These are phyloP conservation scores for Megalonaias nervosa DNA, from an alignment of 1,140 invertebrate genomes.

Conservation along the genomic window DNA sequence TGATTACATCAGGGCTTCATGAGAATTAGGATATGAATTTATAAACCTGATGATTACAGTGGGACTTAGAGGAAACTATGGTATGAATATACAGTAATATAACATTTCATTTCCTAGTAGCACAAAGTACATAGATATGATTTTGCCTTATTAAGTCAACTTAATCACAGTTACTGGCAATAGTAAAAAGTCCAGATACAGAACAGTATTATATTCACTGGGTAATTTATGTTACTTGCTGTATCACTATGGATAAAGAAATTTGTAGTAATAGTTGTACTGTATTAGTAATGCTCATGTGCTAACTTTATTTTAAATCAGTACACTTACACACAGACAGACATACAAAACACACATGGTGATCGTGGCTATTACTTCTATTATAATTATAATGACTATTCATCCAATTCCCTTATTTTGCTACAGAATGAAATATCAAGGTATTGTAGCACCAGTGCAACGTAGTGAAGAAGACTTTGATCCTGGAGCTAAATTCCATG, in stretches of 20 bases:
- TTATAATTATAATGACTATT: background rate
- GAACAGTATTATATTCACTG: too few species aligned
- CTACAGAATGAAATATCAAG: constrained; percentile 63
- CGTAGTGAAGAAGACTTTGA: constrained; percentile 65
- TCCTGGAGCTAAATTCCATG: constrained; percentile 68
- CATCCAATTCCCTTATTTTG: background rate
- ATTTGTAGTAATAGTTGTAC: too few species aligned
- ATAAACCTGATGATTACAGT: background rate
- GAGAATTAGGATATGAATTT: background rate
- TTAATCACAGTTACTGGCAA: too few species aligned
- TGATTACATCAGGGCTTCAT: background rate
- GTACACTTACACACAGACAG: background rate
- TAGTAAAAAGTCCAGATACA: too few species aligned
- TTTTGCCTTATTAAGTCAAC: too few species aligned
- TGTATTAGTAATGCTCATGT: too few species aligned
- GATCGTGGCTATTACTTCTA: background rate
- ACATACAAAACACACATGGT: background rate
- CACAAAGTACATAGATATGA: too few species aligned
- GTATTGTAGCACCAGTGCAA: constrained; percentile 56
- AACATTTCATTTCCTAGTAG: too few species aligned
- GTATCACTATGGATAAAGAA: too few species aligned
- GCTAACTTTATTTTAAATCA: too few species aligned
- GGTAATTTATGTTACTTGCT: too few species aligned
- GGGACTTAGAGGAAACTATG: background rate
- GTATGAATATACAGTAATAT: constrained; percentile 46